A percentile compares a stretch with the other conserved stretches of the same genome.
phyloP scores from a whole-genome alignment of 2,797 vertebrate species.

The Discoglossus pictus region DNA sequence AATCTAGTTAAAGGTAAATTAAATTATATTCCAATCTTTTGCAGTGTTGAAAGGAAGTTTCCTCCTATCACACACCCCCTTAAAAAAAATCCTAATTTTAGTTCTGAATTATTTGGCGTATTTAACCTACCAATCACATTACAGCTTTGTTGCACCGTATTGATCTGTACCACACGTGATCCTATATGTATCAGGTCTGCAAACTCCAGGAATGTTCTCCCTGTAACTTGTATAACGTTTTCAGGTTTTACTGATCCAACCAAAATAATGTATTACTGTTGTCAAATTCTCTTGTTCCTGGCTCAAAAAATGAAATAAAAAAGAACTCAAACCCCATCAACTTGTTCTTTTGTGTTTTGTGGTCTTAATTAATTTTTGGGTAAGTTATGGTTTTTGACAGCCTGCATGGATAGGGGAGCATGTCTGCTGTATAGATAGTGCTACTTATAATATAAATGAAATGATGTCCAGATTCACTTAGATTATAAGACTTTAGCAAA shows the following conservation, averaged over 20 bases:
- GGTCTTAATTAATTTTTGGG: too few relatives aligned
- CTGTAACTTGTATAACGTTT: conserved; percentile 58
- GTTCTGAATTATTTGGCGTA: conserved; percentile 33
- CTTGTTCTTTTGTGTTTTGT: too few relatives aligned
- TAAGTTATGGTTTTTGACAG: too few relatives aligned
- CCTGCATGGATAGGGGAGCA: too few relatives aligned
- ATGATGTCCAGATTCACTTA: too few relatives aligned
- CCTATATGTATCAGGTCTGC: conserved; percentile 59
- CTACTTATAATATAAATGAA: too few relatives aligned
- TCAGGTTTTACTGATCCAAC: conserved; percentile 67
- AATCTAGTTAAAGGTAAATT: conserved; percentile 51
- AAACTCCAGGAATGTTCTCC: conserved; percentile 60
- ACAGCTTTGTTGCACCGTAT: conserved; percentile 57
- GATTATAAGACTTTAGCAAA: too few relatives aligned
- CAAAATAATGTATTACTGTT: conserved; percentile 54
- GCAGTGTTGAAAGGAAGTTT: neutral
- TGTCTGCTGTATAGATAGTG: too few relatives aligned
- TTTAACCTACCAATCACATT: conserved; percentile 47
- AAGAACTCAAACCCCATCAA: too few relatives aligned
- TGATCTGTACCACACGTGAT: conserved; percentile 55
- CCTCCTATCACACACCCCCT: neutral
- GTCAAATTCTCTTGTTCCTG: conserved; percentile 56
- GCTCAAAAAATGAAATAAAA: too few relatives aligned
- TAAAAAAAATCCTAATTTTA: conserved; percentile 37
- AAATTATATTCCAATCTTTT: neutral